These are phyloP conservation scores for Amazona vittata DNA, from an alignment of 2,113 vertebrate genomes.

Conservation along the genomic window DNA sequence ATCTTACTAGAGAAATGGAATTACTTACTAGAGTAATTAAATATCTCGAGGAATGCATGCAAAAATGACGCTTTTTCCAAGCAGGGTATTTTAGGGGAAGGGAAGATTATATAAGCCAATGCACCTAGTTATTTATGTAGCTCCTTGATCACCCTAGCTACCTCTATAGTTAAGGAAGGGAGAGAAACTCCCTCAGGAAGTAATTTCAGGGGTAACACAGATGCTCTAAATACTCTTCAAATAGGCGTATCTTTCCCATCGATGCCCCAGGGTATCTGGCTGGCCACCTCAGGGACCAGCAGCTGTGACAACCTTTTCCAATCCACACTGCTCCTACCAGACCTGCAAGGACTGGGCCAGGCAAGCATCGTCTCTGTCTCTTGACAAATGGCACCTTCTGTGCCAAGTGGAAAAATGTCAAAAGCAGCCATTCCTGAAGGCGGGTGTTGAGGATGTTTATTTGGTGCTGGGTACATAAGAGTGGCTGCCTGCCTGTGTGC, in stretches of 20 bases:
- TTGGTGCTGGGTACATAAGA: not conserved
- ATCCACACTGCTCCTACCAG: not conserved
- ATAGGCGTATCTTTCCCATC: not conserved
- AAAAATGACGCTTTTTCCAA: not conserved
- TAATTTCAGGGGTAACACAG: not conserved
- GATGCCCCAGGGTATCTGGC: not conserved
- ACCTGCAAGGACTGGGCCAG: not conserved
- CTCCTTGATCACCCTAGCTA: not conserved
- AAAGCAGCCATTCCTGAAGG: not conserved
- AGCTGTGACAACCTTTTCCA: not conserved
- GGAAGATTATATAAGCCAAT: not conserved
- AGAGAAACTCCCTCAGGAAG: not conserved
- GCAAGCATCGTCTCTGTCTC: accelerated
- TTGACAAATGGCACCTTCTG: not conserved
- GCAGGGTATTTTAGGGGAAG: not conserved
- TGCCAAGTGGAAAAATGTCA: not conserved
- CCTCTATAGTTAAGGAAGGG: not conserved
- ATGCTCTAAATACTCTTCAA: slow-evolving; percentile 53
- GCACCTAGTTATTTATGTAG: not conserved
- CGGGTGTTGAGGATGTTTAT: not conserved
- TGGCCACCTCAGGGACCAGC: not conserved
- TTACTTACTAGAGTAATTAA: not conserved
- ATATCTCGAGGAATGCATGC: not conserved
- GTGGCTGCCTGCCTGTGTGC: not conserved
- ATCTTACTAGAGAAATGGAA: not conserved